Evolutionary conservation across 1,140 invertebrate species (phyloP).

Genomic region (Ridgeia piscesae): DNA sequence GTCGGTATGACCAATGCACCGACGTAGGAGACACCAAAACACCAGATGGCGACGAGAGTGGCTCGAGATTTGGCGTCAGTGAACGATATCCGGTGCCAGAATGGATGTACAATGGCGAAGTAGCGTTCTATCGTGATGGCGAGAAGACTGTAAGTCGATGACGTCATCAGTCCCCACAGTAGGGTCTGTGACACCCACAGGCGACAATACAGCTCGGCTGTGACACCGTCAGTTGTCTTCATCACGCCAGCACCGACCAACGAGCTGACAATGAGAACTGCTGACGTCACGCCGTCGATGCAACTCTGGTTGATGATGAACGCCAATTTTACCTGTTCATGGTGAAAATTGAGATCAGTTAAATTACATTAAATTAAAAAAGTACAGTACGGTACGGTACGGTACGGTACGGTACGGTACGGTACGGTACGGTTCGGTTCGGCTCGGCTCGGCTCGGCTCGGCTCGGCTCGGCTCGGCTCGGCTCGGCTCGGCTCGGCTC

Average conservation of each 20-base stretch:
- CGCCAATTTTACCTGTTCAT: neutral
- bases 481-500: no score
- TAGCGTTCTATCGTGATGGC: slow-evolving; percentile 22
- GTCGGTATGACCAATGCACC: neutral
- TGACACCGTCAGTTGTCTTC: neutral
- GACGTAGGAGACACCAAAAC: neutral
- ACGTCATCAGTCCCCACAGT: slow-evolving; percentile 15
- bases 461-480: no score
- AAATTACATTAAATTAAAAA: no score
- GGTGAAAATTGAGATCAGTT: no score
- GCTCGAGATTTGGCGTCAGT: neutral
- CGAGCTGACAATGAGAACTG: slow-evolving; percentile 23
- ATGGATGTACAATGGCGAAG: slow-evolving; percentile 14
- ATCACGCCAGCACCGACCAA: neutral
- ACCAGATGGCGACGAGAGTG: neutral
- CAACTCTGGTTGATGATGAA: slow-evolving; percentile 22
- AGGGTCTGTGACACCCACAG: slow-evolving; percentile 24
- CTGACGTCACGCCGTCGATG: slow-evolving; percentile 23
- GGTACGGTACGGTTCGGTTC: no score
- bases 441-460: no score
- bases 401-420: no score
- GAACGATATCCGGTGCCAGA: neutral
- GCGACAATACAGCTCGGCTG: slow-evolving; percentile 21
- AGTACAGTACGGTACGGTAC: no score
- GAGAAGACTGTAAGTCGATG: slow-evolving; percentile 26